Evolutionary conservation across 2,797 vertebrate species (phyloP), one percentile per base, ranked within the genome.

Genomic region (Podarcis lilfordi): DNA sequence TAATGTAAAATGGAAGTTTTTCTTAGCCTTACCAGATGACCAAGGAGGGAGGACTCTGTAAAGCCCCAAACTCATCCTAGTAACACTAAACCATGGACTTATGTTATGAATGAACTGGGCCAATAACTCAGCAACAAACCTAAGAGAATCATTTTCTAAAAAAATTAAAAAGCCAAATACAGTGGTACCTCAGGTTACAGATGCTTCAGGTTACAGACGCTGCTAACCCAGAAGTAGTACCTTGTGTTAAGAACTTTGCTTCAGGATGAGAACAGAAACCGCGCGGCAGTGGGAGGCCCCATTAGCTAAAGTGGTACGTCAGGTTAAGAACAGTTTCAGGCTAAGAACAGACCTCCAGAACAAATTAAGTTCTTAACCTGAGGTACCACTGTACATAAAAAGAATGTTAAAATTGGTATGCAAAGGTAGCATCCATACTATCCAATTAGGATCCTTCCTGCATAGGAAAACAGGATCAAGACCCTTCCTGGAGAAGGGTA

Each of bases 381-480:
- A 43, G 43, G 43, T 43, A 43, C 43, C 43, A 43, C 8, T 43
- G 43, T 43, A 43, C 27, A 25, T 55, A 35, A 5, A 90, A 37
- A 37, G 88, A 86, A 43, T 64, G 87, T 85, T 45, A 29, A 84
- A 45, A 89, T 68, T 69, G 27, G 66, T 27, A 8, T 84, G 72
- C 35, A 88, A 45, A 19, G 76, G 90, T 72, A 64, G 86, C 45
- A 86, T 80, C 87, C 35, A 77, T 61, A 89, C 21, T 87, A 91
- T 82, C 25, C 86, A 76, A 82, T 64, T 8, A 68, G 80, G 82
- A 82, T 82, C 68, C 76, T 80, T 25, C 77, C n/a, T 92, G 32
- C 72, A 82, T 29, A 50, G 17, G 35, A 85, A 37, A 76, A 74
- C 8, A 3, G 77, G 13, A 83, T 84, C 23, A 82, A 13, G 80